A percentile compares a stretch with the other conserved stretches of the same genome.
Conservation (phyloP, 2,797 vertebrate genomes). For the Lutjanus argentimaculatus region DNA sequence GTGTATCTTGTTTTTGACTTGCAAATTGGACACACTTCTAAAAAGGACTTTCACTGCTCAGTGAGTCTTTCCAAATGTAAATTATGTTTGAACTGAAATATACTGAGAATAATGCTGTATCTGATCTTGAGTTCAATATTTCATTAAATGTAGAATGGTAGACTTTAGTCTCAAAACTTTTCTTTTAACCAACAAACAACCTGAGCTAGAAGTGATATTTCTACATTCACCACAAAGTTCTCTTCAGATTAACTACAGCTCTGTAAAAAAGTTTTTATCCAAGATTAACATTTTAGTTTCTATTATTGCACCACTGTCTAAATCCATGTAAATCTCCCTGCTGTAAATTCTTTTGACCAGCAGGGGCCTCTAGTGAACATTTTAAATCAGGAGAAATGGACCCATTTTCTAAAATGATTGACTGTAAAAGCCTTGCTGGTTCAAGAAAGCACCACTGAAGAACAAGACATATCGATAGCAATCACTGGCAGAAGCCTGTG, state of each 20-base stretch:
- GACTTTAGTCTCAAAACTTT: background rate
- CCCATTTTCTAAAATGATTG: slow-evolving; percentile 20
- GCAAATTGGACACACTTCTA: background rate
- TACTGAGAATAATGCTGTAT: background rate
- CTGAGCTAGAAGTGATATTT: background rate
- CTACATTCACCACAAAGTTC: background rate
- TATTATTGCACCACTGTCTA: background rate
- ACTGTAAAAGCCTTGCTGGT: background rate
- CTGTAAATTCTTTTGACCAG: slow-evolving; percentile 17
- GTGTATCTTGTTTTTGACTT: background rate
- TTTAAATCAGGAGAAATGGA: background rate
- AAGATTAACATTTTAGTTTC: too few relatives aligned
- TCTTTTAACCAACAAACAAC: background rate
- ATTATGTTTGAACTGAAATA: background rate
- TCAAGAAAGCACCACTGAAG: slow-evolving; percentile 21
- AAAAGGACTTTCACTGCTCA: background rate
- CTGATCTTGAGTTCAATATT: background rate
- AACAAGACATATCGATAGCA: slow-evolving; percentile 49
- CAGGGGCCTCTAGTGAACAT: slow-evolving; percentile 12
- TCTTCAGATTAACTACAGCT: background rate
- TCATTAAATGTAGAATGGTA: background rate
- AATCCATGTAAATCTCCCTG: slow-evolving; percentile 1
- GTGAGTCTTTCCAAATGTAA: background rate
- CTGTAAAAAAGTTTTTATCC: background rate
- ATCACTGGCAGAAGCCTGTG: slow-evolving; percentile 33